Evolutionary conservation across 2,113 vertebrate genomes (phyloP), one percentile per base, ranked within the genome.

Genomic region (Aythya baeri): DNA sequence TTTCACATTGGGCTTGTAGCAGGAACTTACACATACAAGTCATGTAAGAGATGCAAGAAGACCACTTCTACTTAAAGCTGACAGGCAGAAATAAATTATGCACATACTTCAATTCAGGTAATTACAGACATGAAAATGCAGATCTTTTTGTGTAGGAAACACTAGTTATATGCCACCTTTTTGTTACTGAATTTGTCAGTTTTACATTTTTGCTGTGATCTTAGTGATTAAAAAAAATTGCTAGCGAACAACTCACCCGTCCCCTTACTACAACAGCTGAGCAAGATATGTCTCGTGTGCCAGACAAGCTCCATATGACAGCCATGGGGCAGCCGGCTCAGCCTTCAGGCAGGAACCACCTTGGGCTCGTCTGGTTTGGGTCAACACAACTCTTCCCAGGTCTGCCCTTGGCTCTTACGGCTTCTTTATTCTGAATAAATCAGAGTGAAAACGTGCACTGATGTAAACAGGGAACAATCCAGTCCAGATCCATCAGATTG

Each of bases 401-500:
- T 22, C 32, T 36, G 20, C 55, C 61, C 36, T 57, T 18, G 43
- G 11, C 41, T 43, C 4, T 25, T 71, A 14, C 5, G n/a, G 14
- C 11, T 57, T 68, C 25, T 2, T 0, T 21, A 22, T 41, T 23
- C 41, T 3, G 3, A 27, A 16, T 44, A 49, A 43, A 50, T 12
- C 54, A 20, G 18, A 57, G 27, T 2, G 36, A 25, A 16, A 38
- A 32, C 4, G 1, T 1, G 5, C 27, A 14, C 57, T 32, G n/a
- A 20, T 57, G 50, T 11, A 13, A 36, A 43, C 29, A 18, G 36
- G 46, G 34, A n/a, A 21, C 3, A 17, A 34, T 2, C 50, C 54
- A 4, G 2, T 4, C 11, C 2, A 6, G 14, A 34, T 52, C 55
- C 34, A 0, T 6, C 0, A 27, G 26, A 23, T 13, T 57, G 46